Base-by-base conservation (phyloP, 1,140 invertebrate species). In the Drosophila eugracilis region DNA sequence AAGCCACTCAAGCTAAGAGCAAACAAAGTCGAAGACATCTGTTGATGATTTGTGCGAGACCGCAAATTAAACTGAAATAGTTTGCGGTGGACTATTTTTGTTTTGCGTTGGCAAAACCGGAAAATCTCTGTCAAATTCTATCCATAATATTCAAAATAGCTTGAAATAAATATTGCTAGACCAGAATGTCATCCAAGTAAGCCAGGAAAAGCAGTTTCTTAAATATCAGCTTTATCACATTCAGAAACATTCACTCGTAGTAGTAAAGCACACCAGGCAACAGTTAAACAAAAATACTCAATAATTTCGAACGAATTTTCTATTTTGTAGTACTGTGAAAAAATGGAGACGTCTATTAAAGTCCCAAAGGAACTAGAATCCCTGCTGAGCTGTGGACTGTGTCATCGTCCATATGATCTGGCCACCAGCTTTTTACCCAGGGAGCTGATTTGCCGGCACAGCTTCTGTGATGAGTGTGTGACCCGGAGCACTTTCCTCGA, bases 401-500 rank as follows among this genome's bases (percentile, higher is more conserved):
- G 94, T 94, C 89, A 93, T 94, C 90, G 93, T 94, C 80, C 94
- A 91, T 95, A 96, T 90, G 94, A 95, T 55, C 91, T 92, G 28
- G 94, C 95, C 70, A 93, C 94, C 81, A 93, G 93, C 63, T n/a
- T 37, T 1, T 10, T 48, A 42, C 96, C 96, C 37, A 96, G 96
- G 90, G 92, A 95, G 88, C 93, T 96, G 48, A 93, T 93, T 41
- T 96, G 95, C 92, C 95, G 95, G 83, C 96, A 96, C 88, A 94
- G 94, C 86, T 95, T 95, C 90, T 96, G 96, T 81, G 92, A 95
- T 69, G 93, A 94, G 57, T 96, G 96, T 90, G 93, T 95, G 77
- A 4, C 39, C n/a, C 26, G 24, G 0, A 57, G 39, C 39, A 21
- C 32, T 3, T 3, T 36, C 3, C 17, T 92, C 93, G 50, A 94